Evolutionary conservation across 1,140 invertebrate species (phyloP), one percentile per base, ranked within the genome.

Genomic region (Palaemon carinicauda): DNA sequence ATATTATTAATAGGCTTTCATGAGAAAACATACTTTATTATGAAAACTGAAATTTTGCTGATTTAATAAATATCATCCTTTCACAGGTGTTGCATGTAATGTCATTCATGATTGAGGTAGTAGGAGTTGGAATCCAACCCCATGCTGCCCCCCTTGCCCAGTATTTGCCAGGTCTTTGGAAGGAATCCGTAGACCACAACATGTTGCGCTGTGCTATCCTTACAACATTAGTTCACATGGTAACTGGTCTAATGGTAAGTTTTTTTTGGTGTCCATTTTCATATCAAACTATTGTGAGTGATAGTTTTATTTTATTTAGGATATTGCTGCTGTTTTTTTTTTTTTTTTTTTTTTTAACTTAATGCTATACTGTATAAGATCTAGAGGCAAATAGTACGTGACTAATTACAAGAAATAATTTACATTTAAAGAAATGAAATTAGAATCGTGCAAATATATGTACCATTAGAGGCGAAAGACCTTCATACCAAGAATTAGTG

Each of bases 131-230:
- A 53, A 96, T 97, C 73, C 93, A 94, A 74, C 95, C 96, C 1
- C 92, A 93, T 79, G 91, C 92, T 27, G 89, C 90, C 65, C 93
- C 94, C 27, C 92, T 99, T 27, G 94, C 96, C 83, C 93, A 94
- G 75, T 98, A 97, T 92, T 92, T 99, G 88, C 96, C 97, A 5
- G 91, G 94, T 87, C 91, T 98, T 78, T 98, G 97, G 97, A 93
- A 95, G 69, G 95, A 97, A 91, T 96, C 96, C 12, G 94, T 94
- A 56, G 94, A 96, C 79, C 96, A 98, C 90, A 96, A 97, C 91
- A 97, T 98, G 96, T 92, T 99, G 80, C 93, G 97, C 41, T 98
- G 97, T 92, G 96, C 97, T 71, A 97, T 98, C 89, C 94, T 99
- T 14, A 95, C 96, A 7, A 96, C 96, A 19, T 93, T 97, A 24